Base-by-base conservation (phyloP, 1,140 invertebrate genomes). In the Lucilia cuprina region DNA sequence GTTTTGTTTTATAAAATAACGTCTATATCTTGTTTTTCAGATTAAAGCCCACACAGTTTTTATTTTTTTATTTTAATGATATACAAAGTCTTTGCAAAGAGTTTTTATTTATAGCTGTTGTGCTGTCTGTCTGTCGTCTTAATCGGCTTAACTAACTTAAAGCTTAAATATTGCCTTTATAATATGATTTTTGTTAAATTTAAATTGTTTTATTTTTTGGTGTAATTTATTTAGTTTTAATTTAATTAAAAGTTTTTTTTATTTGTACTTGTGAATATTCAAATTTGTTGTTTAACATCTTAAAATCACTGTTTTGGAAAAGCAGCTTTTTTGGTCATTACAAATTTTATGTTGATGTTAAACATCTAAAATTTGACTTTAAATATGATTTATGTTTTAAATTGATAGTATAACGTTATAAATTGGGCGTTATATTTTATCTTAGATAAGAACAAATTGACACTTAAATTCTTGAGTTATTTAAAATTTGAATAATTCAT, bases 111-210 rank as follows among this genome's bases (percentile, higher is more conserved):
- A 19, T 70, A 41, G 10, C 2, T 70, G 65, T 70, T 70, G 10
- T 8, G 65, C 65, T 70, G n/a, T n/a, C n/a, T n/a, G n/a, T n/a
- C n/a, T n/a, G 65, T 70, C n/a, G n/a, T 10, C 65, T 19, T 70
- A 70, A 70, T 70, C 65, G 2, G 65, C 65, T 70, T 70, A 70
- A 19, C n/a, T 70, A 12, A 25, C n/a, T 10, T 70, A 55, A 70
- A 70, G 65, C 19, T 25, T 70, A 21, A 70, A 70, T 70, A 70
- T 70, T 70, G n/a, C 65, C 65, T 70, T 41, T 70, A 70, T 70
- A 70, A 70, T 70, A 25, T 70, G 65, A 70, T 70, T 70, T 70
- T 17, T 30, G n/a, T 55, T 55, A n/a, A 41, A 41, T 41, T 41
- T 41, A 41, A 41, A 17, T 17, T n/a, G 14, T 60, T 60, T 60